These are phyloP conservation scores for Cheilosia urbana DNA, from an alignment of 2,888 invertebrate genomes.

Conservation along the genomic window DNA sequence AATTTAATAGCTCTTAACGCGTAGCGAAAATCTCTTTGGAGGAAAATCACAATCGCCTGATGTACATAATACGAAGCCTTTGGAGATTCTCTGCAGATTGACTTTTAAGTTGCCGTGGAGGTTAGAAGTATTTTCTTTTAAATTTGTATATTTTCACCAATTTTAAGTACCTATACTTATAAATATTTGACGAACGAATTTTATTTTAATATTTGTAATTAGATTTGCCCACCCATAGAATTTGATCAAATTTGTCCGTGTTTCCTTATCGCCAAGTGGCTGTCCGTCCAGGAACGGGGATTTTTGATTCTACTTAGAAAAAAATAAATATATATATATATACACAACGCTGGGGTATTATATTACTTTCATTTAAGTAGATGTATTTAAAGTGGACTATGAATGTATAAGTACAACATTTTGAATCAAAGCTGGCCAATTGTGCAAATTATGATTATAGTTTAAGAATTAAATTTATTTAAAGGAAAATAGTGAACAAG, in stretches of 20 bases:
- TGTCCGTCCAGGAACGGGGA: slow-evolving; percentile 1
- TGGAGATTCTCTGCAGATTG: too few species aligned
- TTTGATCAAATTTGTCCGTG: neutral
- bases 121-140: too few species aligned
- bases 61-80: too few species aligned
- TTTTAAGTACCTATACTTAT: too few species aligned
- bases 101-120: too few species aligned
- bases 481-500: slow-evolving; percentile 1
- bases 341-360: slow-evolving; percentile 16
- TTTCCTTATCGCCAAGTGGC: neutral
- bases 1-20: neutral
- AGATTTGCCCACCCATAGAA: slow-evolving; percentile 31
- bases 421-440: slow-evolving; percentile 24
- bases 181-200: too few species aligned
- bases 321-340: too few species aligned
- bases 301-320: neutral
- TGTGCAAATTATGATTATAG: slow-evolving; percentile 47
- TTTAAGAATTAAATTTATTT: neutral
- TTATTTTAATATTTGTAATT: slow-evolving; percentile 29
- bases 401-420: neutral
- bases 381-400: slow-evolving; percentile 6
- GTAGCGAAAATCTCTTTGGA: too few species aligned
- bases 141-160: too few species aligned
- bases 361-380: slow-evolving; percentile 22
- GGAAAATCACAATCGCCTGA: too few species aligned